Base-by-base conservation (phyloP, 2,113 vertebrate genomes). In the Romanogobio albipinnatus region DNA sequence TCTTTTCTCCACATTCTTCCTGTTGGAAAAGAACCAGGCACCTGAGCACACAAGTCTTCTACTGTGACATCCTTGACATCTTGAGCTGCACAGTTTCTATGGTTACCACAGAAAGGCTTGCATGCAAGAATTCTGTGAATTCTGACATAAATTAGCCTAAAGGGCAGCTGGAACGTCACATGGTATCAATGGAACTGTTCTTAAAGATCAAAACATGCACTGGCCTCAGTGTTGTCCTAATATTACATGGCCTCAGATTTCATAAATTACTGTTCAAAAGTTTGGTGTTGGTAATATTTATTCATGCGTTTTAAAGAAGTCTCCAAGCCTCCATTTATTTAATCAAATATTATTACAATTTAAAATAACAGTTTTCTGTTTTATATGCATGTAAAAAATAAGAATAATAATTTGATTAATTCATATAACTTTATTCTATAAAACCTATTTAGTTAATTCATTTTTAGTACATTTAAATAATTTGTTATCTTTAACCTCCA, bases 1-100 rank as follows among this genome's bases (percentile, higher is more conserved):
- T 47, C 93, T 90, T 82, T 95, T 95, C 90, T 97, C 96, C 86
- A 97, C 95, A 36, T 96, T 96, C 86, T 95, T 96, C 91, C 96
- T 97, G 89, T 3, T 83, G 24, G 17, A 83, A 1, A 85, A 86
- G 17, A 56, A 58, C 66, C 11, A 17, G 82, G 70, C 33, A 17
- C 29, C 13, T 9, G 56, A 36, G 53, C 51, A 79, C 62, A 82
- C 33, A 68, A 53, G 58, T 33, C 26, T 61, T 29, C 9, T 22
- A n/a, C 77, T 64, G 14, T 80, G n/a, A 26, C 39, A 76, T 19
- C 47, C n/a, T 19, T 64, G 24, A 26, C 59, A 76, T 29, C 47
- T 13, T 10, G 24, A 9, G 43, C 43, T 73, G 70, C 39, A 45
- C 74, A 76, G 75, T 76, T 76, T 76, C 56, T 59, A 24, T 59